A percentile compares a stretch with the other conserved stretches of the same genome.
phyloP scores from a whole-genome alignment of 2,797 vertebrate genomes.

The Siniperca scherzeri region DNA sequence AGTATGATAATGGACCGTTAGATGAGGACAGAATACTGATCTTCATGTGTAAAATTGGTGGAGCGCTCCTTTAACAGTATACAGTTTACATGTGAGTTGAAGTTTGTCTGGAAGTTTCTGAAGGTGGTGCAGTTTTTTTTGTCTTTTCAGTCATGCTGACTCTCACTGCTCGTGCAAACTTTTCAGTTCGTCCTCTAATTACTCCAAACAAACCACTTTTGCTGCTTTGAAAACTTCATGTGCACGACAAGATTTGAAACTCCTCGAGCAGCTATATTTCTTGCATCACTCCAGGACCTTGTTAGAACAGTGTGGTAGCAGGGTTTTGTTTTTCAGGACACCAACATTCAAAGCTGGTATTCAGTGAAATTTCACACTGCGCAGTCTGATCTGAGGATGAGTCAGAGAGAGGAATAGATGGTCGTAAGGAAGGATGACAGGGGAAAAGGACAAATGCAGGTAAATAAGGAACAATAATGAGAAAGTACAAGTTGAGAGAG shows the following conservation, averaged over 20 bases:
- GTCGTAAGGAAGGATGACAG: background rate
- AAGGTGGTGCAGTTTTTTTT: background rate
- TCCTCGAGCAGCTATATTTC: background rate
- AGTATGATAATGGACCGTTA: background rate
- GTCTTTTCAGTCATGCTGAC: background rate
- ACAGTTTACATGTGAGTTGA: background rate
- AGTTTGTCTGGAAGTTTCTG: background rate
- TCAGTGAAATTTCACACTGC: conserved; percentile 39
- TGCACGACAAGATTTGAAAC: background rate
- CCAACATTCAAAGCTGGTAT: conserved; percentile 30
- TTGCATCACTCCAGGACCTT: conserved; percentile 29
- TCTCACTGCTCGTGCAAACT: background rate
- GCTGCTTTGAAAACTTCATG: conserved; percentile 2
- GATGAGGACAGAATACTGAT: background rate
- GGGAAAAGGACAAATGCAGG: background rate
- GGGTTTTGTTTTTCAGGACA: conserved; percentile 34
- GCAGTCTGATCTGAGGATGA: background rate
- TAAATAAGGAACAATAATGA: background rate
- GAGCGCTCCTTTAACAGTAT: background rate
- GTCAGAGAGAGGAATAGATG: background rate
- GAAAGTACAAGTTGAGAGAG: background rate
- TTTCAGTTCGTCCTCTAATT: background rate
- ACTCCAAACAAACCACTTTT: conserved; percentile 17
- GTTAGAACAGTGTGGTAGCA: conserved; percentile 21
- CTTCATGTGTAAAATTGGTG: background rate